These are phyloP conservation scores for Drosophila malerkotliana DNA, from an alignment of 1,140 invertebrate species.

Conservation along the genomic window DNA sequence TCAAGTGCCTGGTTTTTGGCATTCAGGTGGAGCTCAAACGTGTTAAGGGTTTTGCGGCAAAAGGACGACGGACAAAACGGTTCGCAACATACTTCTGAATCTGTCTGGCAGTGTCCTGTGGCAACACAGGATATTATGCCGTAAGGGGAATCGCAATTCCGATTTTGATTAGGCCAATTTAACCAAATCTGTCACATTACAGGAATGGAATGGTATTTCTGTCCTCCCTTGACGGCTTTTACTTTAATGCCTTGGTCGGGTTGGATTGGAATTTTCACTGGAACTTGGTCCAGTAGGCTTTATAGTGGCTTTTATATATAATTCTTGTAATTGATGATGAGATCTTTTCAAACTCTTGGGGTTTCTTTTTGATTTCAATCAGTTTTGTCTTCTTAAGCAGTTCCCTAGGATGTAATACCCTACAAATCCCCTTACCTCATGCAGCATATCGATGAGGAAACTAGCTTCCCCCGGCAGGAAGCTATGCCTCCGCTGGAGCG, in stretches of 20 bases:
- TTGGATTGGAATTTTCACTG: background rate
- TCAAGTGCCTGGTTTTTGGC: constrained; percentile 29
- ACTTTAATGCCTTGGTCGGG: constrained; percentile 16
- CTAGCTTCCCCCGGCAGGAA: constrained; percentile 83
- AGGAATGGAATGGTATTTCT: constrained; percentile 18
- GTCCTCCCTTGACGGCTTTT: constrained; percentile 12
- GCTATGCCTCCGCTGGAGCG: constrained; percentile 65
- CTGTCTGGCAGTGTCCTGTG: background rate
- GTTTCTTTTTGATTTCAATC: background rate
- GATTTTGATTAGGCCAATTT: constrained; percentile 53
- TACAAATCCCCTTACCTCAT: constrained; percentile 58
- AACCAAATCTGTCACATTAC: constrained; percentile 36
- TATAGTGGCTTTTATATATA: background rate
- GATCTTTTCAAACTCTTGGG: background rate
- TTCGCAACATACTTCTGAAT: background rate
- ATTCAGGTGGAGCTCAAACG: constrained; percentile 43
- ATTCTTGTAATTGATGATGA: background rate
- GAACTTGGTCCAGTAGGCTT: background rate
- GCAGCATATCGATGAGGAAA: constrained; percentile 81
- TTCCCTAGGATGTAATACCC: background rate
- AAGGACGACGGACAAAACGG: background rate
- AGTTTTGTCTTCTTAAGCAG: no score
- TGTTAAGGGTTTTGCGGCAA: constrained; percentile 43
- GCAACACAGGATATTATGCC: constrained; percentile 10
- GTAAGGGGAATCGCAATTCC: constrained; percentile 38